These are phyloP conservation scores for Diachasmimorpha longicaudata DNA, from an alignment of 1,140 invertebrate genomes.

Conservation along the genomic window DNA sequence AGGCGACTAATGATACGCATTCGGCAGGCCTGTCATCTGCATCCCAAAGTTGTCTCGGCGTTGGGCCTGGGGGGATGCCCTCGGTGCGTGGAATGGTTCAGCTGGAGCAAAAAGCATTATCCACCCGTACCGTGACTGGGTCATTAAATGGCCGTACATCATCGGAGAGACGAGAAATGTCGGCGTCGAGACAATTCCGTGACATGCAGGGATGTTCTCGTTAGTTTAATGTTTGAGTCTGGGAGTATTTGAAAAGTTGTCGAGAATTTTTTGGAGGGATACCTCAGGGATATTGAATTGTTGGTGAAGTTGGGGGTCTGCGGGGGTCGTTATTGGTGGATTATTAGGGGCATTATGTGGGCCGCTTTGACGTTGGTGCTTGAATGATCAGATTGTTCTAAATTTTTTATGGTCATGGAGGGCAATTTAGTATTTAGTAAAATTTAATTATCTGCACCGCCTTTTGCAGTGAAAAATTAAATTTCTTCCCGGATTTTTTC, in stretches of 20 bases:
- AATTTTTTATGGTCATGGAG: no score
- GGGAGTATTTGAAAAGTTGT: not conserved
- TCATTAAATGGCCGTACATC: conserved; percentile 52
- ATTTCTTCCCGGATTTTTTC: no score
- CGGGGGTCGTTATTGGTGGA: no score
- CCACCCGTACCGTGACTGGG: conserved; percentile 14
- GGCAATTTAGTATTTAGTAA: no score
- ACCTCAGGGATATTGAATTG: not conserved
- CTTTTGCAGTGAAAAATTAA: no score
- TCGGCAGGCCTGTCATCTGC: conserved; percentile 20
- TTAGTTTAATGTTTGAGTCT: not conserved
- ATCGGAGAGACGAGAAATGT: conserved; percentile 36
- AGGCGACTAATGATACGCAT: conserved; percentile 9
- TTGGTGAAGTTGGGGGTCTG: no score
- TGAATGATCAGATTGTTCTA: no score
- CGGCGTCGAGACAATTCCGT: not conserved
- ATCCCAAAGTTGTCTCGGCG: conserved; percentile 20
- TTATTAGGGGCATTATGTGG: no score
- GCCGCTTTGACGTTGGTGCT: no score
- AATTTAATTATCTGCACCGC: no score
- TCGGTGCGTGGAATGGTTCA: not conserved
- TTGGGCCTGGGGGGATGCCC: not conserved
- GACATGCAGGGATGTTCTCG: not conserved
- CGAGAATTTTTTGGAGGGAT: not conserved
- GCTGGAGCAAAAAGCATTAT: not conserved